These are phyloP conservation scores for Triplophysa tibetana DNA, from an alignment of 2,113 vertebrate species.

Conservation along the genomic window DNA sequence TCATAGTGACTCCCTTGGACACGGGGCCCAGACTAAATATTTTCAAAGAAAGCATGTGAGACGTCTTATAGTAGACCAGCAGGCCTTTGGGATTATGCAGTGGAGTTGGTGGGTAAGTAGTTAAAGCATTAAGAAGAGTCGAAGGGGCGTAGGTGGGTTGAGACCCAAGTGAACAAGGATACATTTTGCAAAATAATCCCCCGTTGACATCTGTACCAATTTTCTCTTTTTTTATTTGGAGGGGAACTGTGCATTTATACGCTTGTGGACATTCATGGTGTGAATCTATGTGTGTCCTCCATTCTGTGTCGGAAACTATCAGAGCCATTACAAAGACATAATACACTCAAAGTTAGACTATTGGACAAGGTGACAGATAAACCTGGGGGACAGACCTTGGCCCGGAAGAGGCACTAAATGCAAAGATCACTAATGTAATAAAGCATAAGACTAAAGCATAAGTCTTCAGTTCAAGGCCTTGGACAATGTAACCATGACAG, in stretches of 20 bases:
- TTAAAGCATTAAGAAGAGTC: background rate
- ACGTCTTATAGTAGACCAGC: conserved; percentile 38
- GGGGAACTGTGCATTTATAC: background rate
- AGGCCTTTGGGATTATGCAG: conserved; percentile 12
- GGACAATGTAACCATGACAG: background rate
- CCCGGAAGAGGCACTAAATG: background rate
- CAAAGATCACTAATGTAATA: background rate
- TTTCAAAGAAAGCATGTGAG: conserved; percentile 61
- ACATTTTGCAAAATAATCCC: background rate
- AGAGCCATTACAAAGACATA: conserved; percentile 48
- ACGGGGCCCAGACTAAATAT: conserved; percentile 58
- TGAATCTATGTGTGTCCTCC: conserved; percentile 30
- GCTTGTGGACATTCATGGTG: background rate
- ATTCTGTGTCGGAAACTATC: conserved; percentile 44
- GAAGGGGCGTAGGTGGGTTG: background rate
- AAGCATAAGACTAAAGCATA: background rate
- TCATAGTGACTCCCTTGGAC: conserved; percentile 53
- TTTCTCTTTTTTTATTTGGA: conserved; percentile 8
- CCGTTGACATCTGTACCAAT: background rate
- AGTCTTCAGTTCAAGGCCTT: background rate
- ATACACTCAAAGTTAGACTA: conserved; percentile 48
- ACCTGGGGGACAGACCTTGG: conserved; percentile 37
- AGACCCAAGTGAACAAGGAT: background rate
- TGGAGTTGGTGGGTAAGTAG: background rate
- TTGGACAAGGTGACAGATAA: conserved; percentile 54